phyloP scores from a whole-genome alignment of 2,797 vertebrate genomes.

The Eleutherodactylus coqui region DNA sequence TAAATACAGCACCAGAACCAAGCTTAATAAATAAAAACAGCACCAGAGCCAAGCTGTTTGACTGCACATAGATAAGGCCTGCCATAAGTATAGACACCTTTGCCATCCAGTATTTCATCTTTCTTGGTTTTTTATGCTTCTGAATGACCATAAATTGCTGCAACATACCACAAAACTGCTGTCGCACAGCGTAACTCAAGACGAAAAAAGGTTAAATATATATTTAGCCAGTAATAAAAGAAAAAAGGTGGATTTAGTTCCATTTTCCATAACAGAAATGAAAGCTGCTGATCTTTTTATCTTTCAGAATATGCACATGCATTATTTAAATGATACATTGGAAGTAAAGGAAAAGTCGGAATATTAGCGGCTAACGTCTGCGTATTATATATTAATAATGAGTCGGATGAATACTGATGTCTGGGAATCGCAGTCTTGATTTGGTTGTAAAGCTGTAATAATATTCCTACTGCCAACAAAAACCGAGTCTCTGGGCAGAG shows the following conservation, averaged over 20 bases:
- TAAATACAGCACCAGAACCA: no score
- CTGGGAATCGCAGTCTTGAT: constrained; percentile 8
- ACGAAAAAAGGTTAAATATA: constrained; percentile 45
- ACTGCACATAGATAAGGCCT: no score
- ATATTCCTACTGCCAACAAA: background rate
- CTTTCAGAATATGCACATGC: constrained; percentile 43
- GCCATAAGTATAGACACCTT: no score
- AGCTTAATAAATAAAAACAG: no score
- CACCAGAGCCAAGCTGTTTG: no score
- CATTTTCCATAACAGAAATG: constrained; percentile 31
- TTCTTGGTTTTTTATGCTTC: no score
- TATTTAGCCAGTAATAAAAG: constrained; percentile 42
- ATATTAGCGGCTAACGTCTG: constrained; percentile 51
- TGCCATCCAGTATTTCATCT: no score
- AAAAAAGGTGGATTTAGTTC: constrained; percentile 45
- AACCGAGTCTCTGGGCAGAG: background rate
- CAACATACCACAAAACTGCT: background rate
- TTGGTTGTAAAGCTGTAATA: background rate
- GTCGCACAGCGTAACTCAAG: background rate
- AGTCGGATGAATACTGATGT: constrained; percentile 49
- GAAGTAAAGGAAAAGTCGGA: constrained; percentile 41
- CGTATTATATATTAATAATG: constrained; percentile 60
- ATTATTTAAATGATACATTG: constrained; percentile 54
- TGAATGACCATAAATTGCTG: no score
- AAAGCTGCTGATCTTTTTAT: constrained; percentile 48